Conservation (phyloP, 2,888 invertebrate species). For the Drosophila kuntzei region DNA sequence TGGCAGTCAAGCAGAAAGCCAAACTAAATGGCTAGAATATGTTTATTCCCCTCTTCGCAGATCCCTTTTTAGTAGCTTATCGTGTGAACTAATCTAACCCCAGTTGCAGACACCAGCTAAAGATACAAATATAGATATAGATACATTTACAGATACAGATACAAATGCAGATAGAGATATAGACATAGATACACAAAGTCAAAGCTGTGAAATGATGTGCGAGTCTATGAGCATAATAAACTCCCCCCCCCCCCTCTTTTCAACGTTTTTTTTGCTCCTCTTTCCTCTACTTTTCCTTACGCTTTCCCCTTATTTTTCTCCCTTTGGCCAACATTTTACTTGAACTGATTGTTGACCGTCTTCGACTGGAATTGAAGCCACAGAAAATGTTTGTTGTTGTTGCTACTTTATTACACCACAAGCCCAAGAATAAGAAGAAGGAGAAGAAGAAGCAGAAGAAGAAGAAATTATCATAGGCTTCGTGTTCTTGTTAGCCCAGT, state of each 20-base stretch:
- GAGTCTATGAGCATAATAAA: constrained; percentile 71
- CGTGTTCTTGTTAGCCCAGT: neutral
- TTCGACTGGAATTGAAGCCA: constrained; percentile 73
- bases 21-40: constrained; percentile 43
- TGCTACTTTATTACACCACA: constrained; percentile 76
- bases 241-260: constrained; percentile 16
- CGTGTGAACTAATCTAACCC: constrained; percentile 77
- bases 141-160: constrained; percentile 7
- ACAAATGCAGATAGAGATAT: constrained; percentile 17
- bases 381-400: constrained; percentile 59
- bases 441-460: neutral
- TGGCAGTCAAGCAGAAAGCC: constrained; percentile 69
- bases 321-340: constrained; percentile 18
- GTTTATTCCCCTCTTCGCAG: neutral
- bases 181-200: constrained; percentile 22
- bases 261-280: too few species aligned
- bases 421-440: constrained; percentile 31
- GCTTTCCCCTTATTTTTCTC: neutral
- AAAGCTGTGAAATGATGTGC: constrained; percentile 76
- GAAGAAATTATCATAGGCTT: constrained; percentile 1
- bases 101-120: constrained; percentile 25
- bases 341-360: constrained; percentile 63
- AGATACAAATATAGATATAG: constrained; percentile 14
- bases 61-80: constrained; percentile 65
- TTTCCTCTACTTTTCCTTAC: neutral